A percentile compares a stretch with the other conserved stretches of the same genome.
phyloP scores from a whole-genome alignment of 2,797 vertebrate species.

The Amblyraja radiata region DNA sequence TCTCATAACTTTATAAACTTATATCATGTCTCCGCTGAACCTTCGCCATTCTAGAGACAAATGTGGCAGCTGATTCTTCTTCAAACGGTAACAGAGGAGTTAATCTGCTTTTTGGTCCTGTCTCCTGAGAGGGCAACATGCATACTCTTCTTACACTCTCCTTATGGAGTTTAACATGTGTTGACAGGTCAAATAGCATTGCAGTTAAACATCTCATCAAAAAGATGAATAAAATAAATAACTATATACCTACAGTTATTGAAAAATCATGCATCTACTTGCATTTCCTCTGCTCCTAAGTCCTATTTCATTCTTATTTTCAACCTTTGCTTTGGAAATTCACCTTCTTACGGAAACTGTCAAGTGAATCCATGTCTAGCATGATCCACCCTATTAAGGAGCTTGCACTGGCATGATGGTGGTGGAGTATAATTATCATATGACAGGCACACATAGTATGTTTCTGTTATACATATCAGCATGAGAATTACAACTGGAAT shows the following conservation, averaged over 20 bases:
- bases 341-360: neutral
- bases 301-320: neutral
- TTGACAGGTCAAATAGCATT: neutral
- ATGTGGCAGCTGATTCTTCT: neutral
- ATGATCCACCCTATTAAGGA: neutral
- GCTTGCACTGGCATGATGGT: neutral
- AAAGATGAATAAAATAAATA: neutral
- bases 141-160: neutral
- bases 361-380: neutral
- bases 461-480: neutral
- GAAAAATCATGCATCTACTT: neutral
- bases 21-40: no score
- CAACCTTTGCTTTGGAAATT: neutral
- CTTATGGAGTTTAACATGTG: neutral
- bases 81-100: neutral
- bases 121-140: neutral
- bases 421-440: neutral
- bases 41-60: neutral
- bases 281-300: no score
- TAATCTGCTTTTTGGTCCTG: neutral
- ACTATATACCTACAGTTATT: neutral
- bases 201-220: neutral
- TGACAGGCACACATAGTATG: neutral
- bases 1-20: no score
- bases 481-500: neutral